phyloP scores from a whole-genome alignment of 2,797 vertebrate genomes.

The Rhadinocentrus ornatus region DNA sequence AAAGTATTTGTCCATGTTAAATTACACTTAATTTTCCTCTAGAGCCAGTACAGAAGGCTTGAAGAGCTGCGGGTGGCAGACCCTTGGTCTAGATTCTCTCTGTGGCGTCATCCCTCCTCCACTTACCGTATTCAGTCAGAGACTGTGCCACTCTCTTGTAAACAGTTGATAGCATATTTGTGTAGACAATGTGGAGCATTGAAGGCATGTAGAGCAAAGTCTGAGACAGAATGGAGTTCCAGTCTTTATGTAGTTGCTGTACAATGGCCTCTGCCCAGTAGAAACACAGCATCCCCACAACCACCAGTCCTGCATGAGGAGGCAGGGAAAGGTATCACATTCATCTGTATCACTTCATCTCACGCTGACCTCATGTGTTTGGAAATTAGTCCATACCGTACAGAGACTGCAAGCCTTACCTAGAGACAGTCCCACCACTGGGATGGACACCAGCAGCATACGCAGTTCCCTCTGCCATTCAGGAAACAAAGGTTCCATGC shows the following conservation, averaged over 20 bases:
- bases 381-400: neutral
- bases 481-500: slow-evolving; percentile 82
- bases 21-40: no score
- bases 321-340: neutral
- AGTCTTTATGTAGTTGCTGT: slow-evolving; percentile 67
- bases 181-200: slow-evolving; percentile 82
- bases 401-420: slow-evolving; percentile 39
- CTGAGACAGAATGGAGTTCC: slow-evolving; percentile 70
- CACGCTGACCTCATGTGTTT: no score
- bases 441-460: slow-evolving; percentile 81
- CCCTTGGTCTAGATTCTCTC: neutral
- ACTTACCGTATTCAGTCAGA: slow-evolving; percentile 85
- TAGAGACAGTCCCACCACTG: slow-evolving; percentile 81
- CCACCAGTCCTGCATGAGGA: slow-evolving; percentile 73
- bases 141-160: slow-evolving; percentile 76
- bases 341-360: neutral
- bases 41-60: no score
- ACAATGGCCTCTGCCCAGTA: slow-evolving; percentile 80
- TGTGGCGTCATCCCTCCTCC: neutral
- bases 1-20: no score
- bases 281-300: slow-evolving; percentile 83
- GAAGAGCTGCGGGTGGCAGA: no score
- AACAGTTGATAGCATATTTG: slow-evolving; percentile 78
- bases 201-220: slow-evolving; percentile 80
- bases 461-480: slow-evolving; percentile 80